phyloP scores from a whole-genome alignment of 1,140 invertebrate species.

The Drosophila bocki region DNA sequence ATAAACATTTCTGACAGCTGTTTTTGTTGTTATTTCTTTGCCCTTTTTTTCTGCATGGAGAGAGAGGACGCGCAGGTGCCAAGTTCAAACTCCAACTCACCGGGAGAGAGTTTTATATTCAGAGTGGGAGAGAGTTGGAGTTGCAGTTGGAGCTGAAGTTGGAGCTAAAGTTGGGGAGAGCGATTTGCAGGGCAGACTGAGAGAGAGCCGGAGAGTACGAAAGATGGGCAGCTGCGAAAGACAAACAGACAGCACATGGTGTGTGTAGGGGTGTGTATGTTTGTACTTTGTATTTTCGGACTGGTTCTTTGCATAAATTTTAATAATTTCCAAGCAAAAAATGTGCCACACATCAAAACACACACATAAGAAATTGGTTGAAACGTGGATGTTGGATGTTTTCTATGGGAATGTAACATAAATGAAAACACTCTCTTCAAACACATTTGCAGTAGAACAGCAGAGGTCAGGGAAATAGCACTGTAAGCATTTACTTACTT shows the following conservation, averaged over 20 bases:
- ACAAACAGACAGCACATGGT: constrained; percentile 7
- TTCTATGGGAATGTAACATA: constrained; percentile 6
- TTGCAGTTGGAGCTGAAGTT: constrained; percentile 6
- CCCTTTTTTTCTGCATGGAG: constrained; percentile 14
- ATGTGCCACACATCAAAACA: constrained; percentile 17
- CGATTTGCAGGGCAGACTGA: constrained; percentile 1
- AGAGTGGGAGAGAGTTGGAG: constrained; percentile 1
- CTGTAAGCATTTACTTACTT: background rate
- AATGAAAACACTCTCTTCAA: constrained; percentile 1
- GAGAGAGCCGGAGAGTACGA: background rate
- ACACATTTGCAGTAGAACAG: constrained; percentile 15
- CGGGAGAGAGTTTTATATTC: constrained; percentile 4
- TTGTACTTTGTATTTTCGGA: constrained; percentile 23
- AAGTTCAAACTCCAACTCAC: constrained; percentile 24
- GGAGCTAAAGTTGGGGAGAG: background rate
- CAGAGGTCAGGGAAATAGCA: background rate
- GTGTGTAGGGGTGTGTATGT: constrained; percentile 1
- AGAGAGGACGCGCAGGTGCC: constrained; percentile 55
- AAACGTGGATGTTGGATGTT: constrained; percentile 12
- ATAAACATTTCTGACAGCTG: constrained; percentile 68
- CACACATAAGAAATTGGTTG: constrained; percentile 5
- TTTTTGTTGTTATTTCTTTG: constrained; percentile 44
- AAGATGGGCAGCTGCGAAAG: background rate
- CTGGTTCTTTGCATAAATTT: constrained; percentile 58
- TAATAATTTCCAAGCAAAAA: constrained; percentile 40